Conservation (phyloP, 2,797 vertebrate genomes). For the Oceanodroma leucorhoa region DNA sequence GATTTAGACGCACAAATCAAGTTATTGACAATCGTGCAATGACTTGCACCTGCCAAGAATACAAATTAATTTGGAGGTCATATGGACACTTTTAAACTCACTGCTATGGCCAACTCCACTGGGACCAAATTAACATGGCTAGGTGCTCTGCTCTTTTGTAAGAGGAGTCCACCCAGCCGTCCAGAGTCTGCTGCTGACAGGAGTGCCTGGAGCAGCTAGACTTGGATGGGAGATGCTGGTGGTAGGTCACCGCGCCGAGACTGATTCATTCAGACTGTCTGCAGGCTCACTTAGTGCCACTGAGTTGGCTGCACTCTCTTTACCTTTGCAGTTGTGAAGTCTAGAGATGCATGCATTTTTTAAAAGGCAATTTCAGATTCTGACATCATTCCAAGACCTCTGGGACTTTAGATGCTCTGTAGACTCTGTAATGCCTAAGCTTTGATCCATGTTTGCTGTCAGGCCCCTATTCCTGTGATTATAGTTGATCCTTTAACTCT, state of each 20-base stretch:
- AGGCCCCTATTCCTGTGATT: not conserved
- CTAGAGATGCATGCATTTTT: constrained; percentile 7
- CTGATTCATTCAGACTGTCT: constrained; percentile 36
- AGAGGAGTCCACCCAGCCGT: not conserved
- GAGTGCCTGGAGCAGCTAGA: not conserved
- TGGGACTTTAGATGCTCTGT: not conserved
- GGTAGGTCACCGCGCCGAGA: not conserved
- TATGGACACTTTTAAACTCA: not conserved
- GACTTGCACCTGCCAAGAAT: not conserved
- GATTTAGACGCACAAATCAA: not conserved
- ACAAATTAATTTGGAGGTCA: not conserved
- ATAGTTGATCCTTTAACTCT: not conserved
- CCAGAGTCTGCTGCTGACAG: not conserved
- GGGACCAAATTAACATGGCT: not conserved
- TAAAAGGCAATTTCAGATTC: not conserved
- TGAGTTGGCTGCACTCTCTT: not conserved
- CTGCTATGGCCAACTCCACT: not conserved
- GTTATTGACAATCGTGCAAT: not conserved
- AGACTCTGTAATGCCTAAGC: not conserved
- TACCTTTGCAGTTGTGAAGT: not conserved
- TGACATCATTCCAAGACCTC: constrained; percentile 6
- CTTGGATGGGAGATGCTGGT: not conserved
- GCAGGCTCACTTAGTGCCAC: constrained; percentile 2
- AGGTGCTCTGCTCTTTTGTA: not conserved
- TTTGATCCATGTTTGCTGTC: not conserved